Evolutionary conservation across 1,140 invertebrate species (phyloP), one percentile per base, ranked within the genome.

Genomic region (Meloidogyne exigua): DNA sequence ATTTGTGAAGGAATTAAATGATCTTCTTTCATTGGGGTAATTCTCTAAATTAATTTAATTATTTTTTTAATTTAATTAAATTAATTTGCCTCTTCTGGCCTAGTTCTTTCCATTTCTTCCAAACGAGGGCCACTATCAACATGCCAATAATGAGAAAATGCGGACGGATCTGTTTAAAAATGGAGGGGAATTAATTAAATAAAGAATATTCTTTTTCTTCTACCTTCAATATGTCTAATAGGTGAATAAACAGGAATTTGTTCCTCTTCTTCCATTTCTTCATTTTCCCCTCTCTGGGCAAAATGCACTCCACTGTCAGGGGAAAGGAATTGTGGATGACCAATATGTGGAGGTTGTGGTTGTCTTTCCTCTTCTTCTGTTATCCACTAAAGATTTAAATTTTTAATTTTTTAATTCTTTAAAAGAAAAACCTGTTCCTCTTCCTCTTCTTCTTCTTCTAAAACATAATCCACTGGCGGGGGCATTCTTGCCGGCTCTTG

Each of bases 101-200:
- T 32, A 32, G 23, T 18, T 57, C 4, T 4, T 49, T 15, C 15
- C 18, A 94, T 94, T 87, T 97, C 93, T 68, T 95, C 90, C 87
- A 96, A 95, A 84, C 97, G 97, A 0, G 94, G 96, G 12, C 95
- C 95, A 87, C 93, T 96, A 88, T 96, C 95, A 83, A 97, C 95
- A 89, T 98, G 95, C 95, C 95, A 98, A 88, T 95, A 98, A 88
- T 97, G 97, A 2, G 94, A 88, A 65, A 81, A 88, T 5, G 82
- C 83, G 63, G 83, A 82, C 4, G 85, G 85, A 76, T 87, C 85
- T 85, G 0, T 39, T 39, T 9, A 73, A 44, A 75, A 76, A 18
- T 36, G 28, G 15, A 68, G 12, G 13, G 28, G 26, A 21, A 18
- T 11, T 32, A 32, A 32, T n/a, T 57, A 18, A 57, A 49, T 36